Evolutionary conservation across 2,797 vertebrate species (phyloP).

Genomic region (Orestias chungarensis): DNA sequence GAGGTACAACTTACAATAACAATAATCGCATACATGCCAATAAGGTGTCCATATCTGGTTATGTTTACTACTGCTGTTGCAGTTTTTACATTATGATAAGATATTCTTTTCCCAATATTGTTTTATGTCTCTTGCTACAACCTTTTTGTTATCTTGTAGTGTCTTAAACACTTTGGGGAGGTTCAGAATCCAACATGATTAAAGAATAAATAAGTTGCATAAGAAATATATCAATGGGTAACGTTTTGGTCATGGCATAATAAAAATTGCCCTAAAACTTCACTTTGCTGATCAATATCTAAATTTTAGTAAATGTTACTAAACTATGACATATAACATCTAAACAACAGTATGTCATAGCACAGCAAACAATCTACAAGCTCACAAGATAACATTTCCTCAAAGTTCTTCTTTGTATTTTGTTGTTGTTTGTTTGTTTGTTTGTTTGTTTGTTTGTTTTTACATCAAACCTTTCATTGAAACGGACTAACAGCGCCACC

Average conservation of each 20-base stretch:
- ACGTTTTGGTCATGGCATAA: background rate
- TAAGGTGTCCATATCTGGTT: background rate
- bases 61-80: no score
- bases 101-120: no score
- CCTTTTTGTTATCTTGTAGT: no score
- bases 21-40: no score
- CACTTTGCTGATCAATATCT: background rate
- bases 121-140: no score
- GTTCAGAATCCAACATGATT: background rate
- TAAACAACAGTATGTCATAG: background rate
- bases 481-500: constrained; percentile 35
- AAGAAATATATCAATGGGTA: background rate
- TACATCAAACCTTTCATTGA: no score
- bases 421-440: no score
- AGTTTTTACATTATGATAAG: no score
- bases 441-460: no score
- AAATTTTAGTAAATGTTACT: background rate
- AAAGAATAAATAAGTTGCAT: background rate
- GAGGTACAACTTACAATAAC: no score
- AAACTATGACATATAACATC: background rate
- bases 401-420: no score
- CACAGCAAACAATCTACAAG: background rate
- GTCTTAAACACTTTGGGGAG: background rate
- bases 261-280: background rate
- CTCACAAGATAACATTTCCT: background rate